phyloP scores from a whole-genome alignment of 2,113 vertebrate genomes.

The Tragelaphus strepsiceros region DNA sequence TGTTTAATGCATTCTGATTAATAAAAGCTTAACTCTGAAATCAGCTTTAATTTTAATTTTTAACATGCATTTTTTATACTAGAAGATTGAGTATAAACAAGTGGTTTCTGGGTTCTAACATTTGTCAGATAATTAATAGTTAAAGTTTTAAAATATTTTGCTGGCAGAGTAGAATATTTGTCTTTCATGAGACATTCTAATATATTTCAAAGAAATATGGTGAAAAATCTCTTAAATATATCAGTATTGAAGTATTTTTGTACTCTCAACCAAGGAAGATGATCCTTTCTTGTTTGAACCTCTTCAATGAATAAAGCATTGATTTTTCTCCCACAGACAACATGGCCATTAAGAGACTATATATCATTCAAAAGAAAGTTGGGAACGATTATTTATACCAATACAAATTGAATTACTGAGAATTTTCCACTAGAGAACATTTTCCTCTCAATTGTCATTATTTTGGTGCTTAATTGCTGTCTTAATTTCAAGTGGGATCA shows the following conservation, averaged over 20 bases:
- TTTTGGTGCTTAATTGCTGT: constrained; percentile 58
- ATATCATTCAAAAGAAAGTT: constrained; percentile 32
- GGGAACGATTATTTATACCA: constrained; percentile 13
- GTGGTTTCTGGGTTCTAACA: not conserved
- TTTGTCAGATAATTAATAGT: not conserved
- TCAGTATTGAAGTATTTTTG: not conserved
- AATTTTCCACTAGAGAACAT: constrained; percentile 47
- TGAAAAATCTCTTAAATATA: constrained; percentile 14
- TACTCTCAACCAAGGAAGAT: not conserved
- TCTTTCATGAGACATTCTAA: not conserved
- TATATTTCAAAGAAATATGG: constrained; percentile 22
- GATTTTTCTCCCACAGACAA: constrained; percentile 26
- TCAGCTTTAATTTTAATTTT: not conserved
- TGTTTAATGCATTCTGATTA: not conserved
- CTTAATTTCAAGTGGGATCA: constrained; percentile 41
- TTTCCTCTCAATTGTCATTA: constrained; percentile 45
- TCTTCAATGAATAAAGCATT: constrained; percentile 44
- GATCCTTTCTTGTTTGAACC: constrained; percentile 9
- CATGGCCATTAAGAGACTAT: not conserved
- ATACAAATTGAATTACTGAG: constrained; percentile 48
- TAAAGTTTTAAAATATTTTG: not conserved
- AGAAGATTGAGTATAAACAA: not conserved
- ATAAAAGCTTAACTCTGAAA: not conserved
- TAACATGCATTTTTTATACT: not conserved
- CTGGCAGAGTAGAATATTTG: not conserved